Conservation (phyloP, 1,140 invertebrate species). For the Drosophila tropicalis region DNA sequence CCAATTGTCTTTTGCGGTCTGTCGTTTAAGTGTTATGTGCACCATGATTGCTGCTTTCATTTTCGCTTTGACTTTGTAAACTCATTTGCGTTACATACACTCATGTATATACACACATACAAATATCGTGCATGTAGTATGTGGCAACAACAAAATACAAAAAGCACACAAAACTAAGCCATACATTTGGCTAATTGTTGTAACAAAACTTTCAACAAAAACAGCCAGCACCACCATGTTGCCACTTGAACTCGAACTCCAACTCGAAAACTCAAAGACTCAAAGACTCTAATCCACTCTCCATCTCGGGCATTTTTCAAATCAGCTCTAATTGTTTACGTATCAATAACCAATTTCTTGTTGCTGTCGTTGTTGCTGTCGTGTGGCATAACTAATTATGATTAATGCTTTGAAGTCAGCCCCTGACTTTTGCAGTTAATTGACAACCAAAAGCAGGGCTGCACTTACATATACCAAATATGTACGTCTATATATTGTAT, state of each 20-base stretch:
- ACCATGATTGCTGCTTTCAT: slow-evolving; percentile 53
- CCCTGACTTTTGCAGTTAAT: slow-evolving; percentile 77
- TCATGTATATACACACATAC: slow-evolving; percentile 24
- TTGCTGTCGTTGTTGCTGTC: slow-evolving; percentile 45
- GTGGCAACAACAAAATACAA: slow-evolving; percentile 28
- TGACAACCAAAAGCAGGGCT: slow-evolving; percentile 54
- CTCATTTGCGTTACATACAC: slow-evolving; percentile 66
- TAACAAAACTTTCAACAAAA: slow-evolving; percentile 69
- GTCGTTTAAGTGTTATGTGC: slow-evolving; percentile 50
- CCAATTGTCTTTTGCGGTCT: slow-evolving; percentile 36
- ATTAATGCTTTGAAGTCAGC: slow-evolving; percentile 69
- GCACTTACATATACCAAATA: not conserved
- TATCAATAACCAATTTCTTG: slow-evolving; percentile 63
- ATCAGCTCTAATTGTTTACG: slow-evolving; percentile 77
- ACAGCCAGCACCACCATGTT: slow-evolving; percentile 41
- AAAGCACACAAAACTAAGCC: slow-evolving; percentile 21
- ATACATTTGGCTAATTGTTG: slow-evolving; percentile 69
- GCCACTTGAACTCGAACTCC: slow-evolving; percentile 61
- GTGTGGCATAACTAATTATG: slow-evolving; percentile 80
- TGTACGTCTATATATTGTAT: not conserved
- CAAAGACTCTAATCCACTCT: not conserved
- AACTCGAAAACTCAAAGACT: slow-evolving; percentile 2
- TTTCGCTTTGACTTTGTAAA: slow-evolving; percentile 40
- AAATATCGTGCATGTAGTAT: not conserved
- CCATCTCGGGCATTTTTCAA: slow-evolving; percentile 51